phyloP scores from a whole-genome alignment of 2,797 vertebrate species.

The Epinephelus malabaricus region DNA sequence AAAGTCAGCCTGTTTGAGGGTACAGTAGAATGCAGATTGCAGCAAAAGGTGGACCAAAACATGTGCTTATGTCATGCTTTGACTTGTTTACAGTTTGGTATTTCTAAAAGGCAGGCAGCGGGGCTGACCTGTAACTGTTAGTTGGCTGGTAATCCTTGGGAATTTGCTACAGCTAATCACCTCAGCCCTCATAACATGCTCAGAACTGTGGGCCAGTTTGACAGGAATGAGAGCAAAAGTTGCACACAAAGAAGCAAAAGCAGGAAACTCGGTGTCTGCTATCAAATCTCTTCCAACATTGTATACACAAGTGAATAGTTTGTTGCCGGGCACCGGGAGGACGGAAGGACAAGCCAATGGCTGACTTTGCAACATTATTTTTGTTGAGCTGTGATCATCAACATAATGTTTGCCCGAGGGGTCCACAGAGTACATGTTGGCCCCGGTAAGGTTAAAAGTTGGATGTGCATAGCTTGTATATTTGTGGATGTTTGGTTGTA shows the following conservation, averaged over 20 bases:
- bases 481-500: conserved; percentile 85
- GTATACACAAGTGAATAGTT: conserved; percentile 75
- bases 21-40: conserved; percentile 55
- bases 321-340: conserved; percentile 69
- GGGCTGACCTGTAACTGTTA: conserved; percentile 76
- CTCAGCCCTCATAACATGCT: conserved; percentile 52
- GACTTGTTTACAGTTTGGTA: conserved; percentile 80
- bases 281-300: conserved; percentile 53
- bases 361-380: conserved; percentile 77
- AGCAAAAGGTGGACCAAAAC: conserved; percentile 53
- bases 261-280: conserved; percentile 69
- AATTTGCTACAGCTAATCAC: conserved; percentile 78
- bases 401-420: conserved; percentile 71
- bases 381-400: conserved; percentile 75
- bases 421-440: conserved; percentile 69
- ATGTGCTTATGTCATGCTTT: conserved; percentile 78
- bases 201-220: conserved; percentile 49
- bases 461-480: conserved; percentile 82
- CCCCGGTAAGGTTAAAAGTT: conserved; percentile 74
- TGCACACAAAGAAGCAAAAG: conserved; percentile 72
- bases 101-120: conserved; percentile 64
- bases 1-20: conserved; percentile 29
- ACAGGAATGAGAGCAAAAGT: conserved; percentile 65
- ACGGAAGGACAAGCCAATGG: conserved; percentile 72
- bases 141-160: conserved; percentile 76